phyloP scores from a whole-genome alignment of 2,113 vertebrate species.

The Acanthisitta chloris region DNA sequence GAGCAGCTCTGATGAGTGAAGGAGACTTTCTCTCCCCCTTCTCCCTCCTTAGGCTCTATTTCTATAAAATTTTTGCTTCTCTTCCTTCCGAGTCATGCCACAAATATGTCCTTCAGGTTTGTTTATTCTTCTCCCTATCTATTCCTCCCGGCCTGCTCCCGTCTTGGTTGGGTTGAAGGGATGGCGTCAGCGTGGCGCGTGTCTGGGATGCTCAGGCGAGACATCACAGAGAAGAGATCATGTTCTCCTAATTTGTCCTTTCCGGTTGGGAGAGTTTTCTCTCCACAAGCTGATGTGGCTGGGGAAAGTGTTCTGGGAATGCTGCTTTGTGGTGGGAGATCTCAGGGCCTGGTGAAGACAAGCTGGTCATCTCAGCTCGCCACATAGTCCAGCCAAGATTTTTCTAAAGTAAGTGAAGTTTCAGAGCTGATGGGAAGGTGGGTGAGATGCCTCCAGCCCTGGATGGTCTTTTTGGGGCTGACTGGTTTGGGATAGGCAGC shows the following conservation, averaged over 20 bases:
- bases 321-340: constrained; percentile 39
- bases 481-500: not conserved
- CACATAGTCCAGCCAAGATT: not conserved
- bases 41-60: not conserved
- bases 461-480: not conserved
- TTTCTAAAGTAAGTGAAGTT: not conserved
- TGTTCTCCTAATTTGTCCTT: constrained; percentile 15
- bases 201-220: constrained; percentile 51
- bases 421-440: not conserved
- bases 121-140: constrained; percentile 45
- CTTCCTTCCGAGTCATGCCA: constrained; percentile 38
- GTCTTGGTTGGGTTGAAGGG: constrained; percentile 3
- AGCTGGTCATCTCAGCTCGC: not conserved
- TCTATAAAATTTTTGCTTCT: constrained; percentile 42
- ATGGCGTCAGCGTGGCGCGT: not conserved
- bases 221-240: not conserved
- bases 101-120: constrained; percentile 49
- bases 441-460: not conserved
- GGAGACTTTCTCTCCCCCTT: not conserved
- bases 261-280: constrained; percentile 12
- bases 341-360: not conserved
- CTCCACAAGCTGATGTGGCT: not conserved
- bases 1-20: constrained; percentile 21
- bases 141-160: not conserved
- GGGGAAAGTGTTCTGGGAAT: constrained; percentile 21